These are phyloP conservation scores for Flabesymbios commensalis DNA, from an alignment of 2,888 invertebrate species.

Conservation along the genomic window DNA sequence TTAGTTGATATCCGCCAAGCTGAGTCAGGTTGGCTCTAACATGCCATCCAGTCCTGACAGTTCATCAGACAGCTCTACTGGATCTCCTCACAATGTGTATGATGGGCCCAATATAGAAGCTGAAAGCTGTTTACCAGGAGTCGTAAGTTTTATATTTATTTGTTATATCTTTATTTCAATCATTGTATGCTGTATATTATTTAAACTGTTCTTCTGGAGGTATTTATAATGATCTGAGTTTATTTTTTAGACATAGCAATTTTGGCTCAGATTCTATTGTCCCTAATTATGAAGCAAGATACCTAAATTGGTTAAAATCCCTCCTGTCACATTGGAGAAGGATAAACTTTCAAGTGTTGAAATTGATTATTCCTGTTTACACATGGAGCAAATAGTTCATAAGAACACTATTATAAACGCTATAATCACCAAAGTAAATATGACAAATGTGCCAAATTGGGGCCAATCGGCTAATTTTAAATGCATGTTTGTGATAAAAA, in stretches of 20 bases:
- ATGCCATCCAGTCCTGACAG: constrained; percentile 82
- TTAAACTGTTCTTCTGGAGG: neutral
- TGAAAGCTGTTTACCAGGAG: constrained; percentile 88
- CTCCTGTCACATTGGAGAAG: too few relatives aligned
- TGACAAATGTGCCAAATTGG: too few relatives aligned
- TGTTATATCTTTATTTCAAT: neutral
- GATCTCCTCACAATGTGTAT: constrained; percentile 82
- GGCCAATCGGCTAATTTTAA: too few relatives aligned
- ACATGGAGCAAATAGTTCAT: too few relatives aligned
- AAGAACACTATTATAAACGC: too few relatives aligned
- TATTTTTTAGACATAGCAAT: neutral
- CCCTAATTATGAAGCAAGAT: neutral
- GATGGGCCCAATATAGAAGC: constrained; percentile 80
- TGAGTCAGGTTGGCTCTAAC: constrained; percentile 70
- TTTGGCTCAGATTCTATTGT: neutral
- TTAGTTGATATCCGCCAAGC: constrained; percentile 71
- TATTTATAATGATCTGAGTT: neutral
- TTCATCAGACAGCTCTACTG: constrained; percentile 91
- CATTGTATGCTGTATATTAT: neutral
- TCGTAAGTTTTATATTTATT: constrained; percentile 74
- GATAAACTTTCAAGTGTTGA: too few relatives aligned
- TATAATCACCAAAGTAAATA: too few relatives aligned
- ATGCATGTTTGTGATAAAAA: too few relatives aligned
- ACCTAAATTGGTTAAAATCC: too few relatives aligned
- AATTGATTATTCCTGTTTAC: too few relatives aligned